Evolutionary conservation across 92 coral and sea anemone species (phyloP).

Genomic region (Isaurus tuberculatus): DNA sequence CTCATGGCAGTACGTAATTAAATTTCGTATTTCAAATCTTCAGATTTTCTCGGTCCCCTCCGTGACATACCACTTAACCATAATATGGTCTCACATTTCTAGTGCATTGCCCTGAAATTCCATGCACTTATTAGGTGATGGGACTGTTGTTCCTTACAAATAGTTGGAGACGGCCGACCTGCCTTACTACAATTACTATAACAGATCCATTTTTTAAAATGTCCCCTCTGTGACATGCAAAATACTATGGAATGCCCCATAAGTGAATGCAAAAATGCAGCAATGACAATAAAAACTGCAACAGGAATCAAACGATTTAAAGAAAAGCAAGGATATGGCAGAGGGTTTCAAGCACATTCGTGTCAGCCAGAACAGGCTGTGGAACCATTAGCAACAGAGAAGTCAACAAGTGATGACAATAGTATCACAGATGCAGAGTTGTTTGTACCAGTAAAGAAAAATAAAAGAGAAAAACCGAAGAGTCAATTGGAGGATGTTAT

Average conservation of each 20-base stretch:
- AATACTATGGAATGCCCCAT: background rate
- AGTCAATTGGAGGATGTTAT: conserved; percentile 32
- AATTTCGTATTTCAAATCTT: too few species aligned
- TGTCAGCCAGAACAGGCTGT: conserved; percentile 40
- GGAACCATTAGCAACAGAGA: conserved; percentile 36
- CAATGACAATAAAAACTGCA: too few species aligned
- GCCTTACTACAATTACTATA: conserved; percentile 14
- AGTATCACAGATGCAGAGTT: conserved; percentile 18
- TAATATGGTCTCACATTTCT: too few species aligned
- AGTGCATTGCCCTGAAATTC: conserved; percentile 10
- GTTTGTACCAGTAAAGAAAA: conserved; percentile 27
- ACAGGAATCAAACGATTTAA: conserved; percentile 39
- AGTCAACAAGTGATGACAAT: conserved; percentile 17
- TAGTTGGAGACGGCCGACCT: conserved; percentile 12
- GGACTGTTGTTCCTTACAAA: conserved; percentile 16
- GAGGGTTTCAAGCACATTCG: conserved; percentile 30
- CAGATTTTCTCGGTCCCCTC: too few species aligned
- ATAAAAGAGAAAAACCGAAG: conserved; percentile 32
- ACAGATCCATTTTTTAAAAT: background rate
- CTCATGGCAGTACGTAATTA: too few species aligned
- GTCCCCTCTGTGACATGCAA: conserved; percentile 1
- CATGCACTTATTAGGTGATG: conserved; percentile 28
- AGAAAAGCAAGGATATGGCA: conserved; percentile 31
- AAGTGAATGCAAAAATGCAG: conserved; percentile 23
- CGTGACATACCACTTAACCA: too few species aligned